These are phyloP conservation scores for Lasioglossum zephyrum DNA, from an alignment of 2,888 invertebrate genomes.

Conservation along the genomic window DNA sequence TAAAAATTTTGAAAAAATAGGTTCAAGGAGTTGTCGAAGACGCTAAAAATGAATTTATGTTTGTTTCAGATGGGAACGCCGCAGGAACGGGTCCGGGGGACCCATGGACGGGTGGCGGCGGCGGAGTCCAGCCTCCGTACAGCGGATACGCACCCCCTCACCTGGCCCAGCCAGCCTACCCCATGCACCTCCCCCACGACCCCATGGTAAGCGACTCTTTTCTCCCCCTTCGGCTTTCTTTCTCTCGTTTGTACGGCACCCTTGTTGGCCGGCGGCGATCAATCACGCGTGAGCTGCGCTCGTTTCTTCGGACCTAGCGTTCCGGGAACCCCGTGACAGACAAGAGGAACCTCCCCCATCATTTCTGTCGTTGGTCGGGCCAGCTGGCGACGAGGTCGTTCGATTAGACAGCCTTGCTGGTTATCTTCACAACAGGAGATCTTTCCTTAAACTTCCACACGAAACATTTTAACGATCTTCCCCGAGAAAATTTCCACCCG, in stretches of 20 bases:
- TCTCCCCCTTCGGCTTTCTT: not conserved
- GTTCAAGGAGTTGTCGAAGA: not conserved
- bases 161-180: conserved; percentile 83
- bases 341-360: conserved; percentile 41
- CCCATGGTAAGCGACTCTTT: conserved; percentile 82
- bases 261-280: conserved; percentile 50
- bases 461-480: not conserved
- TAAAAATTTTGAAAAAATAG: too few relatives aligned
- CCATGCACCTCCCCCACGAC: conserved; percentile 85
- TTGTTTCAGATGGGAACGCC: conserved; percentile 83
- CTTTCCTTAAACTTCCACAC: not conserved
- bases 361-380: conserved; percentile 36
- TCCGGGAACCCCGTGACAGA: conserved; percentile 54
- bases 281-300: conserved; percentile 57
- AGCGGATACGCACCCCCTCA: conserved; percentile 83
- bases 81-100: conserved; percentile 85
- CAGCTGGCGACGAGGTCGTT: conserved; percentile 48
- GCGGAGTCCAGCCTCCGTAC: conserved; percentile 85
- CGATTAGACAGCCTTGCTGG: conserved; percentile 54
- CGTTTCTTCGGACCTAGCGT: conserved; percentile 48
- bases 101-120: conserved; percentile 84
- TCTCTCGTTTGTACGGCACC: conserved; percentile 32
- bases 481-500: not conserved
- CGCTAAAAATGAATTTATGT: not conserved
- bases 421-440: conserved; percentile 45